Evolutionary conservation across 2,113 vertebrate genomes (phyloP), one percentile per base, ranked within the genome.

Genomic region (Tonatia bakeri): DNA sequence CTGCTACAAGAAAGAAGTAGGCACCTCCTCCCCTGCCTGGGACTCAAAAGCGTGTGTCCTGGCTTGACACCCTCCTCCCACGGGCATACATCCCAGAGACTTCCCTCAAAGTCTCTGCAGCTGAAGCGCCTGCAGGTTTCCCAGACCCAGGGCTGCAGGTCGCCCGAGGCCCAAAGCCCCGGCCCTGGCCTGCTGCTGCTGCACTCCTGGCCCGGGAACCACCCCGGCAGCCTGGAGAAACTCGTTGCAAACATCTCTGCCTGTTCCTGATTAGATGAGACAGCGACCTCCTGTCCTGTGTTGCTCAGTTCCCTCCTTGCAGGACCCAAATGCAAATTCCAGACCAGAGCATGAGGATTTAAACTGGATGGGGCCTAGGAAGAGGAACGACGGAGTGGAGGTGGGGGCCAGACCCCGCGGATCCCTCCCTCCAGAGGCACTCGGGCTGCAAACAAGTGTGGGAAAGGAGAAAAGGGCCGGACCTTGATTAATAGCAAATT

Each of bases 311-410:
- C 88, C 94, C 96, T 94, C 96, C 97, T 96, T 97, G 95, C 96
- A 97, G 98, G 97, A 96, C 94, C 90, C 92, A 95, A 98, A 98
- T 98, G 97, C 98, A 96, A 98, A 98, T 98, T 98, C 98, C 96
- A 98, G 98, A 98, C 98, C 95, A 98, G 96, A 96, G 97, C 97
- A 97, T 98, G 91, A 92, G 96, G 98, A 97, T 98, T 98, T 98
- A 98, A 98, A 98, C 97, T 98, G 98, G 97, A 98, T 97, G 88
- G 97, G 96, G 94, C 98, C 97, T 97, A 98, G 97, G 43, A 3
- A 93, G 75, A 94, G 61, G 91, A 97, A 97, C 93, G 97, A 97
- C 90, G 19, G 2, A 45, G 84, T 82, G 28, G 94, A 84, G 40
- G 7, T 84, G 87, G 92, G 65, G 72, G 52, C 50, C 70, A 90